Evolutionary conservation across 2,888 invertebrate species (phyloP).

Genomic region (Brachypalpus laphriformis): DNA sequence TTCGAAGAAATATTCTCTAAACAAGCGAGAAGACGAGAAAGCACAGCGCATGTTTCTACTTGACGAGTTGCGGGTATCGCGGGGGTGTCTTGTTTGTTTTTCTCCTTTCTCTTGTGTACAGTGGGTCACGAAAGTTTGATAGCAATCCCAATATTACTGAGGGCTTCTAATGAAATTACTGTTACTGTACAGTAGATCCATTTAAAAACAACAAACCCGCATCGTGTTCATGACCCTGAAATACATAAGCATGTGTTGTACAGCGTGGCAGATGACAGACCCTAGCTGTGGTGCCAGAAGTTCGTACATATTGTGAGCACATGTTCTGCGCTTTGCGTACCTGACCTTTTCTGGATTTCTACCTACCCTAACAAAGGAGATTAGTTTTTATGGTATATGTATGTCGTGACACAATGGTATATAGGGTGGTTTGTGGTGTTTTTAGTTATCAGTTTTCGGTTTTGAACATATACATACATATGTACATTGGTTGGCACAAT

Average conservation of each 20-base stretch:
- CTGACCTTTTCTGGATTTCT: not conserved
- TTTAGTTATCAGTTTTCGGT: not conserved
- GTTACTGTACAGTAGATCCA: not conserved
- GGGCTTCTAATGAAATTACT: not conserved
- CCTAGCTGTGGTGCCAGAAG: not conserved
- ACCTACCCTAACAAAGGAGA: conserved; percentile 12
- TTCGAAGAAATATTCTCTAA: not conserved
- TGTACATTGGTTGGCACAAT: too few relatives aligned
- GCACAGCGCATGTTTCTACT: conserved; percentile 39
- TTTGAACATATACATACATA: too few relatives aligned
- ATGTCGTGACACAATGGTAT: not conserved
- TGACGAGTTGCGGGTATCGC: not conserved
- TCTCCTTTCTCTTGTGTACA: conserved; percentile 9
- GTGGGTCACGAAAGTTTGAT: conserved; percentile 25
- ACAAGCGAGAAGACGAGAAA: not conserved
- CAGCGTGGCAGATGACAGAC: not conserved
- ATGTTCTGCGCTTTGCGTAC: not conserved
- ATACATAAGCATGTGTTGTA: not conserved
- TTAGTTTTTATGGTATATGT: not conserved
- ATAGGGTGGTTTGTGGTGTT: not conserved
- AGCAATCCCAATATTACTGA: not conserved
- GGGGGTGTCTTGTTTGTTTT: conserved; percentile 5
- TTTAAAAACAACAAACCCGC: not conserved
- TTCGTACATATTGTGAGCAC: not conserved
- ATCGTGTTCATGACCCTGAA: not conserved